Evolutionary conservation across 2,888 invertebrate genomes (phyloP).

Genomic region (Malthinus seriepunctatus): DNA sequence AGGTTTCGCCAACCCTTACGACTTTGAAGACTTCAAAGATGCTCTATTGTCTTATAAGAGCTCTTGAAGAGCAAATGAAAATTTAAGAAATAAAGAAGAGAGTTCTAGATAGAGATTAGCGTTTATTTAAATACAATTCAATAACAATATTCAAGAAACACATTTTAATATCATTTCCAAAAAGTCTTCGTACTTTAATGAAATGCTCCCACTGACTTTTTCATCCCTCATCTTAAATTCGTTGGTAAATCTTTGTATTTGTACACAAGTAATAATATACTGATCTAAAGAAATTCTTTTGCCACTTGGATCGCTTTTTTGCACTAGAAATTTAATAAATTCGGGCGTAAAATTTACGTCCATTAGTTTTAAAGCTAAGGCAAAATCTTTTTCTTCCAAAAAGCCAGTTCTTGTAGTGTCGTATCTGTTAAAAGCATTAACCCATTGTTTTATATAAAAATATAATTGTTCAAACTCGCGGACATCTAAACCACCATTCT

Average conservation of each 20-base stretch:
- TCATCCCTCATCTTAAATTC: slow-evolving; percentile 49
- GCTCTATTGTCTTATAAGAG: too few relatives aligned
- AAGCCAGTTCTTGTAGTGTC: slow-evolving; percentile 44
- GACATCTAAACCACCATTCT: slow-evolving; percentile 47
- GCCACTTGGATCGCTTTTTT: slow-evolving; percentile 41
- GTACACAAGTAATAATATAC: slow-evolving; percentile 51
- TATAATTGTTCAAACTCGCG: slow-evolving; percentile 49
- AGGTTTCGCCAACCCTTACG: too few relatives aligned
- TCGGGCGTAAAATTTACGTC: slow-evolving; percentile 46
- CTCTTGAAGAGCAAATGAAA: too few relatives aligned
- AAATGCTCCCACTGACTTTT: slow-evolving; percentile 45
- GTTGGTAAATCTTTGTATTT: slow-evolving; percentile 51
- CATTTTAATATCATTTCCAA: slow-evolving; percentile 45
- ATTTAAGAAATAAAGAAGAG: too few relatives aligned
- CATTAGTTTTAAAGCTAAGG: slow-evolving; percentile 45
- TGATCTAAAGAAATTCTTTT: slow-evolving; percentile 48
- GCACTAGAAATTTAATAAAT: slow-evolving; percentile 45
- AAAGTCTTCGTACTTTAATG: slow-evolving; percentile 50
- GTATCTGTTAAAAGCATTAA: slow-evolving; percentile 46
- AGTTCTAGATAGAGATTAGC: too few relatives aligned
- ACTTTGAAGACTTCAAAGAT: too few relatives aligned
- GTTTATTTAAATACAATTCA: not conserved
- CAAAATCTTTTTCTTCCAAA: slow-evolving; percentile 44
- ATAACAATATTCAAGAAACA: slow-evolving; percentile 15
- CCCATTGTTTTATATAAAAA: slow-evolving; percentile 48